phyloP scores from a whole-genome alignment of 2,888 invertebrate genomes.

The Acleris holmiana region DNA sequence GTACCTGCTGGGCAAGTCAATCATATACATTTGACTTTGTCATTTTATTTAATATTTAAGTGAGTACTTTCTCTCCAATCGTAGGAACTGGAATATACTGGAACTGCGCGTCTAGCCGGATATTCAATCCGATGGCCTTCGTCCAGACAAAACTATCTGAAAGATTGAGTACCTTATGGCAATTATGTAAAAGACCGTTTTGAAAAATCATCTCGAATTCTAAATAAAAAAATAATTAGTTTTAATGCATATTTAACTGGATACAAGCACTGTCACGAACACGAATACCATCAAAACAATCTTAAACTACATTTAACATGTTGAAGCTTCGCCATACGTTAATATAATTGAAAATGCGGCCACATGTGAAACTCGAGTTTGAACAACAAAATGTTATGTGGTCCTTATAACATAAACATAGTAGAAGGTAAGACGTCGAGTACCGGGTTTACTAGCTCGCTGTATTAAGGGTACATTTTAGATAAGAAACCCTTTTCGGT shows the following conservation, averaged over 20 bases:
- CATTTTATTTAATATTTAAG: neutral
- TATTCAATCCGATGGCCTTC: neutral
- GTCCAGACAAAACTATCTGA: neutral
- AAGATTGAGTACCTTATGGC: neutral
- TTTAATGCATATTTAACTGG: too few species aligned
- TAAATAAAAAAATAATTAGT: neutral
- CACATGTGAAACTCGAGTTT: neutral
- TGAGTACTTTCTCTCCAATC: neutral
- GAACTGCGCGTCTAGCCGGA: neutral
- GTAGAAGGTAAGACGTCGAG: slow-evolving; percentile 28
- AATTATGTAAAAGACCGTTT: neutral
- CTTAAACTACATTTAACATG: neutral
- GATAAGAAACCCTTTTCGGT: slow-evolving; percentile 38
- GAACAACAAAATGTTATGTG: slow-evolving; percentile 6
- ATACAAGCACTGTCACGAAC: too few species aligned
- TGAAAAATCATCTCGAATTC: too few species aligned
- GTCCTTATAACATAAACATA: slow-evolving; percentile 20
- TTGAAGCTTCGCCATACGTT: slow-evolving; percentile 5
- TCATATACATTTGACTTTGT: neutral
- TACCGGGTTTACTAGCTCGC: slow-evolving; percentile 18
- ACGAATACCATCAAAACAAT: too few species aligned
- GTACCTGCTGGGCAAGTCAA: too few species aligned
- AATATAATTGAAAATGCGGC: slow-evolving; percentile 8
- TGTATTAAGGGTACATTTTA: slow-evolving; percentile 23
- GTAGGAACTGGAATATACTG: too few species aligned